Percentiles rank a stretch among this genome's conserved stretches.
Evolutionary conservation across 2,797 vertebrate genomes (phyloP).

Genomic region (Gambelia wislizenii): DNA sequence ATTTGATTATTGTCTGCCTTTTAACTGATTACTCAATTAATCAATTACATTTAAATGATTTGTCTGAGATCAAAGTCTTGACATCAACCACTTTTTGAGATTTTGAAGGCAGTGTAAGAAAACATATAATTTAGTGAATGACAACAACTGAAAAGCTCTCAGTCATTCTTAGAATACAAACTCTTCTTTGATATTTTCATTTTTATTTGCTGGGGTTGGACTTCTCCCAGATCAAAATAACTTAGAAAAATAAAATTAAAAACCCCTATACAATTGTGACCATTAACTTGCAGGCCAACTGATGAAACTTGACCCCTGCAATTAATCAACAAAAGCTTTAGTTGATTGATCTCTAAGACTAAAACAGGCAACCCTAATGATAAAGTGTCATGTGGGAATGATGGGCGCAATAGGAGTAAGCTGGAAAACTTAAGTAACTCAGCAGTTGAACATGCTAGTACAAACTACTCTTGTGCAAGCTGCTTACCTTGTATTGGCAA

Average conservation of each 20-base stretch:
- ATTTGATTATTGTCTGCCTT: neutral
- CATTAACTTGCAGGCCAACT: neutral
- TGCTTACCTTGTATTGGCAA: too few species aligned
- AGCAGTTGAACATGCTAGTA: neutral
- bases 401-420: neutral
- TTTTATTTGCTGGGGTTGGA: neutral
- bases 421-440: neutral
- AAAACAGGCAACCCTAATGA: neutral
- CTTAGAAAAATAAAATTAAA: neutral
- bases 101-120: neutral
- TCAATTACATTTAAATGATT: neutral
- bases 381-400: neutral
- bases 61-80: neutral
- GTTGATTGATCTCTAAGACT: constrained; percentile 20
- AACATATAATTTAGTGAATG: neutral
- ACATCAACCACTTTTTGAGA: neutral
- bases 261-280: neutral
- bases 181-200: neutral
- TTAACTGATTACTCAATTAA: constrained; percentile 8
- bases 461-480: neutral
- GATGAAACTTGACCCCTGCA: neutral
- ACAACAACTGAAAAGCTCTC: neutral
- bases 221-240: neutral
- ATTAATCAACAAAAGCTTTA: neutral
- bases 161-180: neutral